phyloP scores from a whole-genome alignment of 2,113 vertebrate species.

The Pluvialis apricaria region DNA sequence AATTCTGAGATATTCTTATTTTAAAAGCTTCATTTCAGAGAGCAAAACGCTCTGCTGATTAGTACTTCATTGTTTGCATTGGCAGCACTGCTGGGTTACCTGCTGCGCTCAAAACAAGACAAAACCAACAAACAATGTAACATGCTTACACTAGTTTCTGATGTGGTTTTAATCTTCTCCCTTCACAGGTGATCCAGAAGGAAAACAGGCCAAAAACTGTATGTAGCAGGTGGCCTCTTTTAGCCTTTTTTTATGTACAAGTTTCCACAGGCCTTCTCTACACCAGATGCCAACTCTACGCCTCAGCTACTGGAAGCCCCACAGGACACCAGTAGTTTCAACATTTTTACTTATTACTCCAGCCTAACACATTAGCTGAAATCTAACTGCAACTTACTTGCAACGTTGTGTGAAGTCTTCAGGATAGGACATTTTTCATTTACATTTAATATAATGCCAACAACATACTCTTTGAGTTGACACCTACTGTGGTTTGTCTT shows the following conservation, averaged over 20 bases:
- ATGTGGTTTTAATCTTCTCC: neutral
- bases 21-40: neutral
- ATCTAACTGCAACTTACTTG: neutral
- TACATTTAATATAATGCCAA: neutral
- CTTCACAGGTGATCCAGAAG: neutral
- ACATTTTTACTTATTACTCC: neutral
- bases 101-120: neutral
- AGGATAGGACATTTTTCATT: neutral
- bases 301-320: neutral
- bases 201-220: neutral
- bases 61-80: neutral
- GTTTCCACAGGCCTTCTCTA: neutral
- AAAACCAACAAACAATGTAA: neutral
- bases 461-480: neutral
- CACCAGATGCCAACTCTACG: neutral
- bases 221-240: neutral
- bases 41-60: neutral
- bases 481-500: neutral
- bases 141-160: neutral
- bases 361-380: neutral
- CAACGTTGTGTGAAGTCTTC: neutral
- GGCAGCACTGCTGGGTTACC: neutral
- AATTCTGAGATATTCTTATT: neutral
- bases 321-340: neutral
- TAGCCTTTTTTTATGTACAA: neutral